Evolutionary conservation across 2,113 vertebrate species (phyloP).

Genomic region (Mohoua ochrocephala): DNA sequence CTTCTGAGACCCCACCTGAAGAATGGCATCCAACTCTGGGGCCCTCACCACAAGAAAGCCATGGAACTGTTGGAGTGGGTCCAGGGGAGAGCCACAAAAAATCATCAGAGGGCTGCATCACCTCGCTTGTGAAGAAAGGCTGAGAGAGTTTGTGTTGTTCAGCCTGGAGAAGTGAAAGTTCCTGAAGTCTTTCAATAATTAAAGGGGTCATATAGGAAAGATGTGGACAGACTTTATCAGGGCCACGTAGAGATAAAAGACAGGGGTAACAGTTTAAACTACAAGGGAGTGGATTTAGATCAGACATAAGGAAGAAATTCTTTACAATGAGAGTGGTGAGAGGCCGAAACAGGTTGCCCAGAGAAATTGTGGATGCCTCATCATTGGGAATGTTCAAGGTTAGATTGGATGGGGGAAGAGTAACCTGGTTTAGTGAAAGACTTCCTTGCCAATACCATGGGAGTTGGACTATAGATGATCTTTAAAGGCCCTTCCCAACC

Average conservation of each 20-base stretch:
- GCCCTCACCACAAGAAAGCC: neutral
- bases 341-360: neutral
- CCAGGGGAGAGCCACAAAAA: neutral
- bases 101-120: neutral
- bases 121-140: neutral
- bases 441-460: neutral
- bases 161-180: neutral
- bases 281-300: neutral
- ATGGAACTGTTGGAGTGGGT: neutral
- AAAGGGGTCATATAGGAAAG: neutral
- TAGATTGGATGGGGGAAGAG: neutral
- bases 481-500: neutral
- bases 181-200: neutral
- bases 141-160: neutral
- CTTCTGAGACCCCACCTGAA: neutral
- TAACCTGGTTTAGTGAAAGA: neutral
- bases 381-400: neutral
- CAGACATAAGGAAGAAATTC: neutral
- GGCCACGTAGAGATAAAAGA: neutral
- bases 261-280: neutral
- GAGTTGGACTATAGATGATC: neutral
- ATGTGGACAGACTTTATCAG: neutral
- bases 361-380: neutral
- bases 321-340: neutral
- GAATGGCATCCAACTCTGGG: fast-evolving